Evolutionary conservation across 1,140 invertebrate species (phyloP), one percentile per base, ranked within the genome.

Genomic region (Oryctes rhinoceros): DNA sequence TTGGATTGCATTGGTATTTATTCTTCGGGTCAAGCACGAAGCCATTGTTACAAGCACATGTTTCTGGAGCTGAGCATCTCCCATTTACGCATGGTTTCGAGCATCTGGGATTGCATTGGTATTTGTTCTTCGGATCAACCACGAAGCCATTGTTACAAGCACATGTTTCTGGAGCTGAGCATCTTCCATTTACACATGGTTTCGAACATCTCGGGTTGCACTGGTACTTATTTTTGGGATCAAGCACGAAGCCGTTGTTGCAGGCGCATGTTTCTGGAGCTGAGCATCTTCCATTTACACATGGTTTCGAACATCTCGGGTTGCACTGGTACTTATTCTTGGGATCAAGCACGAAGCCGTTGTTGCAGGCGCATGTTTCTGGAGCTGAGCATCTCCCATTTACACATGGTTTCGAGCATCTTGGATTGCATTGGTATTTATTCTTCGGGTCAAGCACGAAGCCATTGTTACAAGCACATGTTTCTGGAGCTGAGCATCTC

Each of bases 401-500:
- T n/a, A n/a, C n/a, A n/a, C n/a, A n/a, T n/a, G n/a, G n/a, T n/a
- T n/a, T n/a, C n/a, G n/a, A n/a, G n/a, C n/a, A n/a, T n/a, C n/a
- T n/a, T n/a, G n/a, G n/a, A n/a, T n/a, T n/a, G n/a, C n/a, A n/a
- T n/a, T n/a, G n/a, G n/a, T n/a, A n/a, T n/a, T n/a, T n/a, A n/a
- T n/a, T n/a, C n/a, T n/a, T 3, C 83, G 47, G 5, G 71, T 84
- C 76, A 59, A 15, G 71, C 10, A 11, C 3, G 62, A 81, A 84
- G 11, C 83, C 83, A 6, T 65, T 35, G 67, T 80, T 81, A 48
- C 83, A 83, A 15, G 76, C 82, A 59, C 92, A 93, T 0, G 86
- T 87, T 7, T 93, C 88, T 1, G 92, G 92, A 0, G 88, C 90
- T 3, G 87, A 85, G 83, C 92, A 94, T 13, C 89, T 86, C 0